Base-by-base conservation (phyloP, 2,888 invertebrate genomes). In the Harpalus rubripes region DNA sequence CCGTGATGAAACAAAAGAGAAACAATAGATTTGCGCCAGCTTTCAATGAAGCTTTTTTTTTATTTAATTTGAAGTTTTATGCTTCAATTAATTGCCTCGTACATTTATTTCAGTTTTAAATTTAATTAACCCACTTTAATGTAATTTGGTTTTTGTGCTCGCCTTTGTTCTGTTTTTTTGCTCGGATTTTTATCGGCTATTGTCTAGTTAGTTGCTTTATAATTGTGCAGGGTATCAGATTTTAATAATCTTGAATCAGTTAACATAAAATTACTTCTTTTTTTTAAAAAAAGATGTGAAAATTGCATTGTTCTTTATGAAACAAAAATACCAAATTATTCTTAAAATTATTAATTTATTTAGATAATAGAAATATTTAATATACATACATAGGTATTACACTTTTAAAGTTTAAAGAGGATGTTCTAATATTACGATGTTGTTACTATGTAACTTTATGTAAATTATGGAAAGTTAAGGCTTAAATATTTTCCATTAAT, bases 61-160 rank as follows among this genome's bases (percentile, higher is more conserved):
- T 44, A 74, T 74, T 74, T 44, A 44, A 74, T 74, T 74, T 74
- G 18, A 74, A 74, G 72, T 74, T 74, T 74, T 8, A 74, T 74
- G 72, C 44, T 74, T 74, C 72, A 44, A 44, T 41, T 44, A 44
- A 74, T 74, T 74, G 44, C 44, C 16, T 12, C 63, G 72, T 44
- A 18, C 72, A 44, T 44, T 74, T 74, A 74, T 74, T 74, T 44
- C 44, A 74, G 72, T 44, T 74, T 74, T 74, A 44, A 18, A 74
- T 74, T 74, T 44, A 74, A 74, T 74, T 74, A 74, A 74, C 12
- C 16, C 44, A 44, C 44, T 44, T 41, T 44, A 26, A n/a, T n/a
- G 72, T 44, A 74, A 74, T 44, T 74, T 74, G 44, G 44, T 74
- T 74, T 18, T 44, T 44, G 16, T 74, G 15, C 26, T 74, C 7